phyloP scores from a whole-genome alignment of 2,888 invertebrate species.

The Apamea crenata region DNA sequence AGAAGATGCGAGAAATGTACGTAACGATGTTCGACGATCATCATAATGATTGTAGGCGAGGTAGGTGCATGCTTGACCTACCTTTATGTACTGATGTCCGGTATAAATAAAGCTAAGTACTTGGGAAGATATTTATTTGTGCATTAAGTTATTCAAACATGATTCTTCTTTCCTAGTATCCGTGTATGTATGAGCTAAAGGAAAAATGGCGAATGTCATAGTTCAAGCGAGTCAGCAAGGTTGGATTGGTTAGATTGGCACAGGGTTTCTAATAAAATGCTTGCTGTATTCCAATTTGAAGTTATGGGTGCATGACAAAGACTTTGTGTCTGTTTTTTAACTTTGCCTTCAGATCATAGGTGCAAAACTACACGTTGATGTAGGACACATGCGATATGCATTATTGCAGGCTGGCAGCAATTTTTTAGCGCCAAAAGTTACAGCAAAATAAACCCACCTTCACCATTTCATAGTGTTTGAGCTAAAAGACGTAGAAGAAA shows the following conservation, averaged over 20 bases:
- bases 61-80: constrained; percentile 17
- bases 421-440: neutral
- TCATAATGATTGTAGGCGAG: neutral
- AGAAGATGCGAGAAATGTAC: constrained; percentile 45
- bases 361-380: neutral
- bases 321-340: neutral
- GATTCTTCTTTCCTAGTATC: neutral
- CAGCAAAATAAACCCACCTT: neutral
- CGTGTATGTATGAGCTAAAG: neutral
- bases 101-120: neutral
- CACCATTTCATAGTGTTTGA: neutral
- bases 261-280: neutral
- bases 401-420: neutral
- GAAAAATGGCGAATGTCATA: neutral
- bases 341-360: neutral
- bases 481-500: neutral
- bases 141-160: neutral
- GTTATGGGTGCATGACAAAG: too few relatives aligned
- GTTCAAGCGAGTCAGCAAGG: neutral
- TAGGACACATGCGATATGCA: too few relatives aligned
- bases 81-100: neutral
- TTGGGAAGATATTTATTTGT: neutral
- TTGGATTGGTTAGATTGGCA: neutral
- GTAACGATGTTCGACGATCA: constrained; percentile 15
- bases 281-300: neutral